Percentiles rank a stretch among this genome's conserved stretches.
phyloP scores from a whole-genome alignment of 2,113 vertebrate genomes.

The Syngnathus scovelli region DNA sequence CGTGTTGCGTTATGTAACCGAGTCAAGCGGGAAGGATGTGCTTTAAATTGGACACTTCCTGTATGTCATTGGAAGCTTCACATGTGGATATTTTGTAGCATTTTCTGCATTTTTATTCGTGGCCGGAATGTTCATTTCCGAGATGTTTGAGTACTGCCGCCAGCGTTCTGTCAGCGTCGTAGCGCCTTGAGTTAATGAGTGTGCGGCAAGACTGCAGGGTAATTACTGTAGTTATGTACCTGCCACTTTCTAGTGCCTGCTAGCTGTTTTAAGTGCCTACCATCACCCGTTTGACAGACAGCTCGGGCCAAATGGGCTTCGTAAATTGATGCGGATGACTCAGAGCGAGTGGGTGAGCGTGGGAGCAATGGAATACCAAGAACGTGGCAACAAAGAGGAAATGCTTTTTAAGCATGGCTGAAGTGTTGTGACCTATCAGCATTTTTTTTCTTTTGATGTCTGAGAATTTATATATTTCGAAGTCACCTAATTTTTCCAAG shows the following conservation, averaged over 20 bases:
- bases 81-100: not conserved
- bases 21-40: not conserved
- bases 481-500: not conserved
- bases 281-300: conserved; percentile 35
- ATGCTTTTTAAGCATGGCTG: not conserved
- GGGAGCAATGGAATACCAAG: conserved; percentile 43
- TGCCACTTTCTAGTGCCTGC: conserved; percentile 32
- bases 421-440: not conserved
- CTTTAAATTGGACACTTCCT: not conserved
- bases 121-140: not conserved
- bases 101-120: not conserved
- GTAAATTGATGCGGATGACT: conserved; percentile 42
- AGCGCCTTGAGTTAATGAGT: conserved; percentile 27
- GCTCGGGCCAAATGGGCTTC: conserved; percentile 42
- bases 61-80: not conserved
- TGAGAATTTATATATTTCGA: no score
- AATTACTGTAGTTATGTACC: conserved; percentile 56
- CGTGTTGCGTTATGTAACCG: not conserved
- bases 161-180: conserved; percentile 16
- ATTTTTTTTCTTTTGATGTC: not conserved
- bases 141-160: not conserved
- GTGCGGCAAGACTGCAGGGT: conserved; percentile 25
- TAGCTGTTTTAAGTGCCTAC: conserved; percentile 47
- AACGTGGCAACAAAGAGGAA: conserved; percentile 20
- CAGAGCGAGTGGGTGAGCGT: conserved; percentile 39